Percentiles rank a stretch among this genome's conserved stretches.
These are phyloP conservation scores for Glossosoma conforme DNA, from an alignment of 1,140 invertebrate species.

Conservation along the genomic window DNA sequence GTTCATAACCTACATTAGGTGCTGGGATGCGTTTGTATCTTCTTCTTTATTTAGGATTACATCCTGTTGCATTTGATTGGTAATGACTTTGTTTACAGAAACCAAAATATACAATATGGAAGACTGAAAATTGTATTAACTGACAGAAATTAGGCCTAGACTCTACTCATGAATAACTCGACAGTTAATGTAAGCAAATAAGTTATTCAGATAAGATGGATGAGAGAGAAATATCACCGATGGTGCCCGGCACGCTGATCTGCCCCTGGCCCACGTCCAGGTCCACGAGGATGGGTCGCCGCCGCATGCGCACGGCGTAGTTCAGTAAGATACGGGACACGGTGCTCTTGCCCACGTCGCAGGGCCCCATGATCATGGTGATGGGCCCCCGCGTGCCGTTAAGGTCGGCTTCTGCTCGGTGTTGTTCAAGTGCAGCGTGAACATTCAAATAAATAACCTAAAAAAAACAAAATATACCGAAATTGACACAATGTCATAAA, in stretches of 20 bases:
- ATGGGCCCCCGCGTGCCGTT: slow-evolving; percentile 72
- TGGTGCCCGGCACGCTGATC: slow-evolving; percentile 88
- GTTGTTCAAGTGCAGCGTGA: slow-evolving; percentile 88
- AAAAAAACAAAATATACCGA: slow-evolving; percentile 21
- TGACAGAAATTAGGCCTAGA: too few species aligned
- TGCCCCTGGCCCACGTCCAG: slow-evolving; percentile 94
- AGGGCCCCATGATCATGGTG: slow-evolving; percentile 89
- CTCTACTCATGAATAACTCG: too few species aligned
- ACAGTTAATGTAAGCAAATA: neutral
- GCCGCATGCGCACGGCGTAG: slow-evolving; percentile 84
- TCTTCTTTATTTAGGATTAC: too few species aligned
- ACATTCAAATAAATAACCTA: slow-evolving; percentile 85
- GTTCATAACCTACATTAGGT: too few species aligned
- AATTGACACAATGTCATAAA: too few species aligned
- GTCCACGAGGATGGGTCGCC: slow-evolving; percentile 87
- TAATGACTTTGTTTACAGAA: neutral
- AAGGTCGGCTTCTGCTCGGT: slow-evolving; percentile 74
- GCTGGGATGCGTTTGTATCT: too few species aligned
- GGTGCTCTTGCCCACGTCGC: slow-evolving; percentile 95
- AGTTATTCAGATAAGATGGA: neutral
- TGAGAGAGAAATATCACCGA: slow-evolving; percentile 52
- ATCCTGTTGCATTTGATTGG: too few species aligned
- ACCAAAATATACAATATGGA: too few species aligned
- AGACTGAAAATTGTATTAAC: too few species aligned
- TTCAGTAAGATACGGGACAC: slow-evolving; percentile 87